Conservation (phyloP, 2,888 invertebrate genomes). For the Harpalus rubripes region DNA sequence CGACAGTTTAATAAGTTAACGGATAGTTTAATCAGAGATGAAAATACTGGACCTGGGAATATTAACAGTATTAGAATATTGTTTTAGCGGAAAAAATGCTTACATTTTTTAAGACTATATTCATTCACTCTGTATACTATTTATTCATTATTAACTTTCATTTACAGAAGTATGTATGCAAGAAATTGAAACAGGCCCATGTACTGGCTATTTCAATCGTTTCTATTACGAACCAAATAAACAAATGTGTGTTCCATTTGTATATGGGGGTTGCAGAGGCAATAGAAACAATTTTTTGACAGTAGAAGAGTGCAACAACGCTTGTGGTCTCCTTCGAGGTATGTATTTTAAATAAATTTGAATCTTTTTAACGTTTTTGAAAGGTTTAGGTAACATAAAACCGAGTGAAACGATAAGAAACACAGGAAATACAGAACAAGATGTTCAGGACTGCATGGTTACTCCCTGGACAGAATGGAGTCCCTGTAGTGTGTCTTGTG, state of each 20-base stretch:
- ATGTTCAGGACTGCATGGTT: slow-evolving; percentile 82
- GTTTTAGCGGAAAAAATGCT: too few relatives aligned
- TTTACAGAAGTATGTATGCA: slow-evolving; percentile 90
- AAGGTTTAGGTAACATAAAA: slow-evolving; percentile 10
- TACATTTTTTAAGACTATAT: too few relatives aligned
- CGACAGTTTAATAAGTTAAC: too few relatives aligned
- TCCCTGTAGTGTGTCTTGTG: slow-evolving; percentile 89
- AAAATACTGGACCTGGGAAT: too few relatives aligned
- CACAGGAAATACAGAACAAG: slow-evolving; percentile 26
- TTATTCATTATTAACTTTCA: neutral
- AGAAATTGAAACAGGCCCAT: slow-evolving; percentile 89
- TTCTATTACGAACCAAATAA: slow-evolving; percentile 90
- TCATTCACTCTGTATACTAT: too few relatives aligned
- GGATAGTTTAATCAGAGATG: too few relatives aligned
- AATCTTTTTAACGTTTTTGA: neutral
- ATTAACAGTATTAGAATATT: too few relatives aligned
- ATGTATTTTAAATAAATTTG: neutral
- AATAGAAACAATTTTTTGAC: slow-evolving; percentile 95
- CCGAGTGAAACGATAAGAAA: neutral
- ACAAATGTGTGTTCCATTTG: slow-evolving; percentile 91
- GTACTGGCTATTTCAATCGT: slow-evolving; percentile 91
- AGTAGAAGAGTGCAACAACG: slow-evolving; percentile 86
- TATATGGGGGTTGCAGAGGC: slow-evolving; percentile 93
- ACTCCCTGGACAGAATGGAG: slow-evolving; percentile 92
- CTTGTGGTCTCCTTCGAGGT: slow-evolving; percentile 83